A percentile compares a stretch with the other conserved stretches of the same genome.
Conservation (phyloP, 2,797 vertebrate species). For the Choloepus didactylus region DNA sequence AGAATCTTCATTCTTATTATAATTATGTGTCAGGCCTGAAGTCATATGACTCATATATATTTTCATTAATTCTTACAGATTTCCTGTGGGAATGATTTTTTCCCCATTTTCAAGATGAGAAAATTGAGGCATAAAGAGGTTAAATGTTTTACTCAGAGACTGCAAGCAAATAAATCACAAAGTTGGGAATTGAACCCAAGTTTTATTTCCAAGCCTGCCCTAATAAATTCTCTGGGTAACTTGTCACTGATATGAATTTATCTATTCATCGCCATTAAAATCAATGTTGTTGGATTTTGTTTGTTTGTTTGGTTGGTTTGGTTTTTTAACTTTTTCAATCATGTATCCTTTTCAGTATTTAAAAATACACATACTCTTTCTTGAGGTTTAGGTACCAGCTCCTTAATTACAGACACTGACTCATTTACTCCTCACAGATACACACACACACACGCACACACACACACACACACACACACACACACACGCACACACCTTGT, state of each 20-base stretch:
- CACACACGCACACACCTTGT: neutral
- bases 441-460: neutral
- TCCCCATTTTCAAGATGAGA: neutral
- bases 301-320: neutral
- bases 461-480: neutral
- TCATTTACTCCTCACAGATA: neutral
- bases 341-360: neutral
- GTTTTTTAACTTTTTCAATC: neutral
- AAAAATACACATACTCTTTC: neutral
- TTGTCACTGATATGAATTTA: neutral
- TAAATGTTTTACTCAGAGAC: neutral
- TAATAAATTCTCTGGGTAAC: neutral
- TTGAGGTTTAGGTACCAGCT: neutral
- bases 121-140: neutral
- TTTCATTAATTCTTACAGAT: neutral
- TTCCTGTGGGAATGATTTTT: neutral
- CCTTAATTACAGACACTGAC: neutral
- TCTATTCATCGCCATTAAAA: neutral
- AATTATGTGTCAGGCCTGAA: neutral
- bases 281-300: neutral
- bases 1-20: neutral
- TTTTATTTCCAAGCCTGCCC: neutral
- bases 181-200: neutral
- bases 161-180: neutral
- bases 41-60: accelerated